Evolutionary conservation across 2,797 vertebrate genomes (phyloP), one percentile per base, ranked within the genome.

Genomic region (Sebastes itinus): DNA sequence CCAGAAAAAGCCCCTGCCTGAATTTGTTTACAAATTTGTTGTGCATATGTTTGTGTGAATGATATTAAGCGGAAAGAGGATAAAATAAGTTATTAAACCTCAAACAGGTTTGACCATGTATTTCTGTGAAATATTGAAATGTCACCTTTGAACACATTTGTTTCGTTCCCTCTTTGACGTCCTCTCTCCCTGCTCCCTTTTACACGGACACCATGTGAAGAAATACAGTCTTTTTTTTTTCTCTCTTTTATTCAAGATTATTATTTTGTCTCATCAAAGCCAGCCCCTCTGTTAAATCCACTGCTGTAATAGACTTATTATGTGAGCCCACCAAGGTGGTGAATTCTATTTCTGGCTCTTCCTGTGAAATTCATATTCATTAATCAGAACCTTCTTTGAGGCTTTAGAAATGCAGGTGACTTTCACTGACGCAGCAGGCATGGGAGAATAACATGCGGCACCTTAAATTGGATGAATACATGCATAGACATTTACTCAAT

Each of bases 351-450:
- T 75, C 58, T 63, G 75, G 46, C 55, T 83, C 32, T 60, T 71
- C 25, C 32, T 65, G 64, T 83, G 66, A 81, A 74, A 84, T 79
- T 75, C 30, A 72, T 59, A 88, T 81, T 81, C 49, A 77, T 87
- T 75, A 70, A 83, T 82, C 64, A 61, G 33, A 80, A 25, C 14
- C 20, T 61, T 71, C 71, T 83, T 64, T 77, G 28, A 88, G 33
- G 67, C 67, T 80, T 59, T 30, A 46, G 72, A 64, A 46, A 76
- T 25, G 22, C 65, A 33, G 32, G 56, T 68, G 73, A 70, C 33
- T 74, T 80, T 69, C n/a, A 56, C 2, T 35, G 22, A 72, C 72
- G 70, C 62, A 58, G 35, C 49, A 33, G 63, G 25, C 9, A 33
- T 7, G 2, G 56, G 56, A 42, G 55, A 0, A 71, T 30, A 42